These are phyloP conservation scores for Coilia nasus DNA, from an alignment of 2,797 vertebrate genomes.

Conservation along the genomic window DNA sequence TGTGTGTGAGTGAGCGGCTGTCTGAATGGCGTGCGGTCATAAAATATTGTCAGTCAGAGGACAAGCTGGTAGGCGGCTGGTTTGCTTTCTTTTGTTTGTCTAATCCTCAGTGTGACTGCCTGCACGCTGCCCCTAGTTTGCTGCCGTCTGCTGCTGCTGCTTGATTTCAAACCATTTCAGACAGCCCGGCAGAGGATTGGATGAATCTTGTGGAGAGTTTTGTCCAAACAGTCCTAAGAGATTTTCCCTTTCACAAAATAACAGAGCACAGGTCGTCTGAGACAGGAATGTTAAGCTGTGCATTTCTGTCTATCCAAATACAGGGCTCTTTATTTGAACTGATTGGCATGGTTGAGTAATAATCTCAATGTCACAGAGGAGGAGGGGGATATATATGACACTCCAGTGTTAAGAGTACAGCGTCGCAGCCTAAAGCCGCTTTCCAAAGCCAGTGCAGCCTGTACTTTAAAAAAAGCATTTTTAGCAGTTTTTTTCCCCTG, in stretches of 20 bases:
- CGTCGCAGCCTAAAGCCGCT: neutral
- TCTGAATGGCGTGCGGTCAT: neutral
- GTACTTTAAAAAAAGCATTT: neutral
- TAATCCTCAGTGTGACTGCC: conserved; percentile 12
- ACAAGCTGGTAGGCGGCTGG: conserved; percentile 1
- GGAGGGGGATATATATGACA: too few relatives aligned
- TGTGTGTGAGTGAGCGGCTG: neutral
- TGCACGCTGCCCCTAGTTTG: neutral
- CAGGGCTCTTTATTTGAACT: neutral
- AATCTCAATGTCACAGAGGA: neutral
- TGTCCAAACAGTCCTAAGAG: conserved; percentile 9
- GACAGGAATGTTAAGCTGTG: neutral
- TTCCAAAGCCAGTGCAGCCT: neutral
- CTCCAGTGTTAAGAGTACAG: too few relatives aligned
- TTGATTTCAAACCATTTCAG: conserved; percentile 5
- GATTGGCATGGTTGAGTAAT: neutral
- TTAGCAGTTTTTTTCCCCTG: neutral
- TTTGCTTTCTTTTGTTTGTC: conserved; percentile 16
- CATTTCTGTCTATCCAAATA: neutral
- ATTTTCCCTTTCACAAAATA: neutral
- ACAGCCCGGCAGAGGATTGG: neutral
- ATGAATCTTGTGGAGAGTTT: neutral
- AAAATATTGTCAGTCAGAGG: neutral
- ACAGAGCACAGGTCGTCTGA: neutral
- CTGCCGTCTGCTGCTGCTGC: neutral